These are phyloP conservation scores for Pantala flavescens DNA, from an alignment of 1,140 invertebrate genomes.

Conservation along the genomic window DNA sequence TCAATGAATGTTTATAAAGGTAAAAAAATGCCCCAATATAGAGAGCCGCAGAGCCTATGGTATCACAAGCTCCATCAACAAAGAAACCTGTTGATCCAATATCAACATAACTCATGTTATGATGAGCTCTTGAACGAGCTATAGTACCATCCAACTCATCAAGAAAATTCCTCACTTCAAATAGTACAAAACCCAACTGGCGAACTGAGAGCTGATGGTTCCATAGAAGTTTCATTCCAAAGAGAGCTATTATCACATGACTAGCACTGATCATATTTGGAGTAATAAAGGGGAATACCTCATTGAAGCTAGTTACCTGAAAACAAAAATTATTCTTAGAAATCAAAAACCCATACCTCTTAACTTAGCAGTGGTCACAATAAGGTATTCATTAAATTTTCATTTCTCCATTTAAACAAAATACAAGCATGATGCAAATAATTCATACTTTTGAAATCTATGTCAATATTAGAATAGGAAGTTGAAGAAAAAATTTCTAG, in stretches of 20 bases:
- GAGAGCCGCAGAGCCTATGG: conserved; percentile 54
- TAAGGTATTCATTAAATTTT: no score
- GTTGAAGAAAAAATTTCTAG: no score
- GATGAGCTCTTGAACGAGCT: conserved; percentile 52
- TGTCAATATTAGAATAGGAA: no score
- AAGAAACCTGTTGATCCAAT: conserved; percentile 58
- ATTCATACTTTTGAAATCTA: no score
- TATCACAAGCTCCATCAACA: conserved; percentile 63
- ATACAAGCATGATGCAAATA: no score
- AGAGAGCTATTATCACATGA: conserved; percentile 58
- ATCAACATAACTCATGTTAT: conserved; percentile 53
- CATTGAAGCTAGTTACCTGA: background rate
- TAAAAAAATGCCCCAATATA: conserved; percentile 50
- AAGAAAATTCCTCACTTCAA: conserved; percentile 62
- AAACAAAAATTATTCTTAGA: background rate
- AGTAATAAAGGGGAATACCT: conserved; percentile 44
- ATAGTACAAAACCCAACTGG: conserved; percentile 56
- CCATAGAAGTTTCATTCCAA: conserved; percentile 55
- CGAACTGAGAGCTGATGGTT: conserved; percentile 53
- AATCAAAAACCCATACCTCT: background rate
- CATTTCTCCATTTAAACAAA: no score
- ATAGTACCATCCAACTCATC: conserved; percentile 72
- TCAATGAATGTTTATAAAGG: no score
- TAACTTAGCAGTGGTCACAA: background rate
- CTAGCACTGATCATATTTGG: conserved; percentile 66